phyloP scores from a whole-genome alignment of 2,797 vertebrate genomes.

The Tolypeutes matacus region DNA sequence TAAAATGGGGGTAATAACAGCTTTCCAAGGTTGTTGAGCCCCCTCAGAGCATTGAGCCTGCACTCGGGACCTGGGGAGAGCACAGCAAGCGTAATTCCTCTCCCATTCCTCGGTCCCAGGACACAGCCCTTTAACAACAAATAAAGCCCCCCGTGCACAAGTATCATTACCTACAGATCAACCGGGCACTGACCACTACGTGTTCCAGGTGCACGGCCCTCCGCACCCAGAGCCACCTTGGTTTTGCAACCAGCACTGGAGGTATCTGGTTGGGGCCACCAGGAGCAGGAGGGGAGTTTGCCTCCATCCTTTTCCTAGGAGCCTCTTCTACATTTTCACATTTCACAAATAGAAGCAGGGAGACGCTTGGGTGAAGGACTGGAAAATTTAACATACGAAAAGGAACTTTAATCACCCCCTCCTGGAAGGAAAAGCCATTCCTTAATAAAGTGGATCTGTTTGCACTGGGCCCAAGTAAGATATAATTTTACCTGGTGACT shows the following conservation, averaged over 20 bases:
- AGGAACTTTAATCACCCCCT: not conserved
- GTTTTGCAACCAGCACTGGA: too few relatives aligned
- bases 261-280: not conserved
- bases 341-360: conserved; percentile 48
- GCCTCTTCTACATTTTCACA: not conserved
- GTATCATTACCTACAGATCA: not conserved
- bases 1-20: not conserved
- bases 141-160: not conserved
- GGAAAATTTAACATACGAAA: not conserved
- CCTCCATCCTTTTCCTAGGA: not conserved
- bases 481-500: not conserved
- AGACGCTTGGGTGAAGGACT: not conserved
- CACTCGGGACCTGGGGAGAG: rapidly evolving
- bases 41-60: not conserved
- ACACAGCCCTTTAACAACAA: not conserved
- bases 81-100: not conserved
- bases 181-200: not conserved
- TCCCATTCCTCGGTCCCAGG: not conserved
- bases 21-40: not conserved
- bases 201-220: not conserved
- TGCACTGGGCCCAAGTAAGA: not conserved
- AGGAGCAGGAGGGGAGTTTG: not conserved
- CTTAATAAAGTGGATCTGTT: not conserved
- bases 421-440: not conserved
- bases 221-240: not conserved